Base-by-base conservation (phyloP, 2,888 invertebrate genomes). In the Spicauda simplicius region DNA sequence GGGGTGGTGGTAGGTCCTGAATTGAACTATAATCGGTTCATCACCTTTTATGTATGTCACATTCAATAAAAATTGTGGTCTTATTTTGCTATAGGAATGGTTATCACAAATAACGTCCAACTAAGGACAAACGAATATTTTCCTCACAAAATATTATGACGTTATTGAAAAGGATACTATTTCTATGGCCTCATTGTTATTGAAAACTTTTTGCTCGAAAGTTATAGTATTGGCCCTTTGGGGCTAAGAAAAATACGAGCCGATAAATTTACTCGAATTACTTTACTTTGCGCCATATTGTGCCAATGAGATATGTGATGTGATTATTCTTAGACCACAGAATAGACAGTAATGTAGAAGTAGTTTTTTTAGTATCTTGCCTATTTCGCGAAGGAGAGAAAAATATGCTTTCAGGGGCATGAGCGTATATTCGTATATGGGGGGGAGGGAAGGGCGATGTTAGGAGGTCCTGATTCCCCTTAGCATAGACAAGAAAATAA, bases 241-340 rank as follows among this genome's bases (percentile, higher is more conserved):
- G 59, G 50, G 60, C 60, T 66, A 59, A 66, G 66, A 66, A 66
- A 45, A 66, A 66, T 66, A 55, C 48, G 60, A 54, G 30, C 16
- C 66, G 55, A 66, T 66, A 66, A 66, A 66, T 66, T 66, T 60
- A n/a, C 11, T 33, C 33, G 60, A 66, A 66, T 66, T 60, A 66
- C 60, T 55, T 50, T 53, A 66, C 66, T 65, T 65, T 55, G 59
- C 55, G 55, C 60, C 66, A 60, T 66, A 66, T 60, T 66, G 66
- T 60, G 50, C 55, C 33, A 20, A 33, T 66, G 66, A 66, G 54
- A 66, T 55, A 66, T 53, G 65, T 16, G 48, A 55, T 54, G 65
- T 19, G 48, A 66, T 66, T 60, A 66, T 50, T 59, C 45, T 59
- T 54, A 16, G 11, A 33, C 20, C 37, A 37, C 11, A 52, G 61